Conservation (phyloP, 2,113 vertebrate genomes). For the Eclectus roratus region DNA sequence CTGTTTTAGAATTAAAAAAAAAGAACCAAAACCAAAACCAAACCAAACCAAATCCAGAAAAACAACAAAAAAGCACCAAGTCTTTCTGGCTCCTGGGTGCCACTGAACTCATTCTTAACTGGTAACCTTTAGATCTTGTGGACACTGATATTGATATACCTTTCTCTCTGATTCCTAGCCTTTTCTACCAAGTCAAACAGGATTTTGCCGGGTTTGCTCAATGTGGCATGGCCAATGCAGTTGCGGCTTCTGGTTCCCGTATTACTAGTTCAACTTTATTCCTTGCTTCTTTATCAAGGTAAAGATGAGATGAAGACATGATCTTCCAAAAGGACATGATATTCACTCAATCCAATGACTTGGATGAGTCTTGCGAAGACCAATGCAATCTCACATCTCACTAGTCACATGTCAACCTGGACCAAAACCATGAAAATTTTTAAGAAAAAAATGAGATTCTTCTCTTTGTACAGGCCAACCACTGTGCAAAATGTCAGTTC, state of each 20-base stretch:
- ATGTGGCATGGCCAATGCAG: neutral
- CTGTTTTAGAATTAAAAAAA: neutral
- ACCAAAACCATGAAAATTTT: neutral
- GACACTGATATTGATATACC: neutral
- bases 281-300: neutral
- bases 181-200: neutral
- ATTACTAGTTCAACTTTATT: neutral
- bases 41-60: neutral
- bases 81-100: neutral
- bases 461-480: neutral
- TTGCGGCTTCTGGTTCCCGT: fast-evolving
- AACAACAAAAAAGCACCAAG: neutral
- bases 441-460: neutral
- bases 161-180: neutral
- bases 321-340: neutral
- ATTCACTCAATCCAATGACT: neutral
- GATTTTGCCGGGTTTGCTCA: neutral
- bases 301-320: neutral
- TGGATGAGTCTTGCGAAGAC: neutral
- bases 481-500: neutral
- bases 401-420: neutral
- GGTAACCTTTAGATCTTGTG: neutral
- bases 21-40: neutral
- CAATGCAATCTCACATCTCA: neutral
- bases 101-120: neutral